These are phyloP conservation scores for Microcebus lehilahytsara DNA, from an alignment of 2,113 vertebrate genomes.

Conservation along the genomic window DNA sequence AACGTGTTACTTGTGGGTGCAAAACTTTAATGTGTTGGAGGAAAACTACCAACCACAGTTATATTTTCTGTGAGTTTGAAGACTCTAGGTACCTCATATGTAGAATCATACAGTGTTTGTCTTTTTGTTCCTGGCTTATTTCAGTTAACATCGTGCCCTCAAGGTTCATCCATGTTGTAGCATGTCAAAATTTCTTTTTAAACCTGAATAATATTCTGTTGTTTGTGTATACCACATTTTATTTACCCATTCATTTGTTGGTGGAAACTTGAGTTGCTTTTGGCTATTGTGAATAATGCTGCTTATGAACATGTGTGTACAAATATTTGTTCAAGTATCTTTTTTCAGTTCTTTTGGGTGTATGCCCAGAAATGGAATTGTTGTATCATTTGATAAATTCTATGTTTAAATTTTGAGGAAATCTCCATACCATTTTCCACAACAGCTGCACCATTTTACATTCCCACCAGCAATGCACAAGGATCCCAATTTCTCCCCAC, in stretches of 20 bases:
- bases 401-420: not conserved
- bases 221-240: not conserved
- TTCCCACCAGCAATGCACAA: not conserved
- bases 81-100: not conserved
- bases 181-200: not conserved
- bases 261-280: not conserved
- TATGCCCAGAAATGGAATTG: not conserved
- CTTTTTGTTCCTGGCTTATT: constrained; percentile 2
- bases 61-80: not conserved
- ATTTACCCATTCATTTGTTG: not conserved
- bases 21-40: not conserved
- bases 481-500: not conserved
- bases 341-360: not conserved
- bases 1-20: not conserved
- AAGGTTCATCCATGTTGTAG: not conserved
- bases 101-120: constrained; percentile 6
- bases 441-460: not conserved
- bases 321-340: not conserved
- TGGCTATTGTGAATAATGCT: not conserved
- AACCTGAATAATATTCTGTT: not conserved
- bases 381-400: not conserved
- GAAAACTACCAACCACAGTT: not conserved
- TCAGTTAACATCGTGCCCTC: not conserved
- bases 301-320: not conserved
- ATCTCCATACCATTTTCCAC: not conserved